These are phyloP conservation scores for Bufotes viridis DNA, from an alignment of 2,797 vertebrate species.

Conservation along the genomic window DNA sequence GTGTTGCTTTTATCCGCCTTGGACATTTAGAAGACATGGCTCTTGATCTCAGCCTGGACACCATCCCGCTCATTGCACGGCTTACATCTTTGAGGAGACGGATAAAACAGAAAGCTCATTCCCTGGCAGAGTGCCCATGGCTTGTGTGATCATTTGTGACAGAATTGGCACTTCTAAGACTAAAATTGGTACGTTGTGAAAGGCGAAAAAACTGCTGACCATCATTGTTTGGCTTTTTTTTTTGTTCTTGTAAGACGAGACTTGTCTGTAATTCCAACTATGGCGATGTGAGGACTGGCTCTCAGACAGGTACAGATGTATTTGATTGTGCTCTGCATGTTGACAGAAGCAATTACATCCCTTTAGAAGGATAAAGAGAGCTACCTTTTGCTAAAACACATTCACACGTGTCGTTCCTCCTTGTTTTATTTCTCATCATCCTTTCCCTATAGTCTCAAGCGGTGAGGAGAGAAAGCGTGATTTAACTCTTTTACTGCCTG, in stretches of 20 bases:
- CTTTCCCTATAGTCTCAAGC: constrained; percentile 14
- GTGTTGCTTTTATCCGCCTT: constrained; percentile 63
- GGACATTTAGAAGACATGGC: not conserved
- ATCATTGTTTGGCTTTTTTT: constrained; percentile 28
- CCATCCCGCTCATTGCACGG: not conserved
- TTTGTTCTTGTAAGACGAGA: constrained; percentile 19
- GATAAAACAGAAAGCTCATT: constrained; percentile 19
- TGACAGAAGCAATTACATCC: constrained; percentile 51
- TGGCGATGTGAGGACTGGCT: constrained; percentile 17
- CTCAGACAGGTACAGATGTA: constrained; percentile 34
- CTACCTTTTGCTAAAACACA: constrained; percentile 43
- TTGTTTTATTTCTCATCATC: constrained; percentile 33
- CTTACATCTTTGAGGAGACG: not conserved
- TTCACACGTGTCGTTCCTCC: constrained; percentile 8
- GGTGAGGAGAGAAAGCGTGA: not conserved
- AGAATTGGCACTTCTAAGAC: constrained; percentile 24
- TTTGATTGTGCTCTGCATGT: constrained; percentile 40
- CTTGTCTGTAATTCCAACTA: constrained; percentile 27
- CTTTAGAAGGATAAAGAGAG: constrained; percentile 44
- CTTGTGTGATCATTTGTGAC: constrained; percentile 22
- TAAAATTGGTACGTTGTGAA: constrained; percentile 42
- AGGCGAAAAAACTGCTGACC: constrained; percentile 4
- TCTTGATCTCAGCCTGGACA: constrained; percentile 7
- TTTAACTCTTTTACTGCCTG: constrained; percentile 22
- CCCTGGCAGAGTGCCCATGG: constrained; percentile 1